Base-by-base conservation (phyloP, 2,797 vertebrate genomes). In the Hylomyscus alleni region DNA sequence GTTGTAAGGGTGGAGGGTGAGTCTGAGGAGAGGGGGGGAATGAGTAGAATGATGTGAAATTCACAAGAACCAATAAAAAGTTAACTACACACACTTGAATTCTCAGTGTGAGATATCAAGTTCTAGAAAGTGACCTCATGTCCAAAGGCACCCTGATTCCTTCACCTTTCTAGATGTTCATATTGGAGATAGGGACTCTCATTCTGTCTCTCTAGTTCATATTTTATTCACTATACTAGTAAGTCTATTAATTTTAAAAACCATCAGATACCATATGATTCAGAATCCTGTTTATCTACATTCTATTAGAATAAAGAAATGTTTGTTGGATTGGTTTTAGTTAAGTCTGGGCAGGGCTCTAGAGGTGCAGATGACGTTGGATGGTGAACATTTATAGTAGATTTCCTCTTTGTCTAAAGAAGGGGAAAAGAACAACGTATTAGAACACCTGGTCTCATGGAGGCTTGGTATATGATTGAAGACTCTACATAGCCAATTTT, bases 301-400 rank as follows among this genome's bases (percentile, higher is more conserved):
- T 94, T 92, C 37, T 94, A 72, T 83, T 86, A 75, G 84, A 81
- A 87, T 84, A 87, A 97, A 94, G 87, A 89, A 75, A 65, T 86
- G 8, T 92, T 93, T 62, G 44, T 47, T 4, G 3, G 29, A 29
- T 91, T 76, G 84, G 24, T 91, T 82, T 67, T 84, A 37, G 4
- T 77, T 83, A 65, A 62, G 14, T 50, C 65, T 56, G 93, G 82
- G 76, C 3, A n/a, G 90, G 86, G 77, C 78, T 8, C 26, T 69
- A 69, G 82, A 95, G 76, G 31, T 15, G 72, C 54, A 91, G 50
- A 37, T n/a, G 44, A 91, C 60, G 54, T 93, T 75, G 50, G 69
- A 34, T 54, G 24, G 6, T 83, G 40, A 91, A 58, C 72, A 83
- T 92, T 91, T 76, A 91, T 76, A 54, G 40, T 67, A 31, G 31